These are phyloP conservation scores for Iphiclides podalirius DNA, from an alignment of 2,888 invertebrate species.

Conservation along the genomic window DNA sequence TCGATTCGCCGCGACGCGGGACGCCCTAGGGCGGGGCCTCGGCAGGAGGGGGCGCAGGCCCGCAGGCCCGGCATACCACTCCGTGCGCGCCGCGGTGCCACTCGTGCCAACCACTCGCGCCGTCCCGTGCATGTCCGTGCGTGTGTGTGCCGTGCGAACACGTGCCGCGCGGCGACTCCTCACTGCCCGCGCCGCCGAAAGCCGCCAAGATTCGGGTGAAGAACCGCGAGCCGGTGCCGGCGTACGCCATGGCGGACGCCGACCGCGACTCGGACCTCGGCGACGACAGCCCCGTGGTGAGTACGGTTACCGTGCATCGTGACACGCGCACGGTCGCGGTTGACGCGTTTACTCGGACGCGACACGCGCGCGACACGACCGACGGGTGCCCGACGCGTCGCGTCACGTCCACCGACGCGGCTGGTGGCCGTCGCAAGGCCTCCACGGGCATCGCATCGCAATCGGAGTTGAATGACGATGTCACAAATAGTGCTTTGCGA, in stretches of 20 bases:
- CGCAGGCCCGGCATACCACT: slow-evolving; percentile 46
- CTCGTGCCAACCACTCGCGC: slow-evolving; percentile 41
- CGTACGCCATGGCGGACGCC: slow-evolving; percentile 88
- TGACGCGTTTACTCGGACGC: no score
- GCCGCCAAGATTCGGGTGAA: slow-evolving; percentile 92
- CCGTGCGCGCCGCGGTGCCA: slow-evolving; percentile 54
- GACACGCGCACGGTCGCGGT: no score
- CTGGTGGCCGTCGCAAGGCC: no score
- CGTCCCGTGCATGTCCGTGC: slow-evolving; percentile 23
- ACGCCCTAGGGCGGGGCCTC: slow-evolving; percentile 72
- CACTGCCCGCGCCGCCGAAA: slow-evolving; percentile 49
- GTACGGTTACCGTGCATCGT: slow-evolving; percentile 43
- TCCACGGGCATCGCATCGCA: no score
- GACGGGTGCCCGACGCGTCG: no score
- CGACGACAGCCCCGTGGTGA: slow-evolving; percentile 87
- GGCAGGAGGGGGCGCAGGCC: slow-evolving; percentile 50
- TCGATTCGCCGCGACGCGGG: slow-evolving; percentile 72
- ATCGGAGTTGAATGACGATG: no score
- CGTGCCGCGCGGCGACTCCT: slow-evolving; percentile 54
- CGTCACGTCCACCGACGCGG: no score
- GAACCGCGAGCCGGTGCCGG: slow-evolving; percentile 92
- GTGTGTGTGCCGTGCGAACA: slow-evolving; percentile 40
- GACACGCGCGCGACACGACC: no score
- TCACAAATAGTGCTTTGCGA: no score
- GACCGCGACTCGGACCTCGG: slow-evolving; percentile 87